Evolutionary conservation across 2,888 invertebrate species (phyloP).

Genomic region (Pediacus dermestoides): DNA sequence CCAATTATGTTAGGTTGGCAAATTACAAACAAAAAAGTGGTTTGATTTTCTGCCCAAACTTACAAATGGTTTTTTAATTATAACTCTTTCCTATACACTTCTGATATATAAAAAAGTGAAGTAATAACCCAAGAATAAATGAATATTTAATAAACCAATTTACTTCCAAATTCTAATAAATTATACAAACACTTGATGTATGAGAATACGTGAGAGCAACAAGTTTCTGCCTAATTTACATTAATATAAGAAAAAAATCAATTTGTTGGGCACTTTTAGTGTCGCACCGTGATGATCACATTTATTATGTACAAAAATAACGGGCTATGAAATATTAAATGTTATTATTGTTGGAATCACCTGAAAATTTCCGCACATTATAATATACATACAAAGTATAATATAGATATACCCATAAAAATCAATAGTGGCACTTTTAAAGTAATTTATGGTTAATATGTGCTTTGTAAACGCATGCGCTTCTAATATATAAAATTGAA

Average conservation of each 20-base stretch:
- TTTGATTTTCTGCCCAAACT: no score
- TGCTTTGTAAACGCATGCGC: slow-evolving; percentile 8
- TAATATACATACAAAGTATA: no score
- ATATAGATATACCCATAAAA: slow-evolving; percentile 8
- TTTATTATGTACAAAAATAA: no score
- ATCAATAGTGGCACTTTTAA: slow-evolving; percentile 10
- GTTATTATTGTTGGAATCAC: no score
- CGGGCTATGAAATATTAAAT: no score
- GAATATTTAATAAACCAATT: slow-evolving; percentile 7
- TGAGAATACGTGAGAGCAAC: slow-evolving; percentile 9
- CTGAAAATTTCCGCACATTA: no score
- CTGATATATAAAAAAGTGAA: slow-evolving; percentile 4
- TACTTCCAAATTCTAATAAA: slow-evolving; percentile 9
- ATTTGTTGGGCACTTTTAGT: slow-evolving; percentile 1
- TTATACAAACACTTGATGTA: slow-evolving; percentile 9
- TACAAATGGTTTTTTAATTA: no score
- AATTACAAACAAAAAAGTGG: no score
- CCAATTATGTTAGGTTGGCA: no score
- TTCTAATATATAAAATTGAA: slow-evolving; percentile 10
- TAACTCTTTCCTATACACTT: no score
- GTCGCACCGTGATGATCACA: no score
- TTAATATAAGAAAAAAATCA: slow-evolving; percentile 7
- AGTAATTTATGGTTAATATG: slow-evolving; percentile 11
- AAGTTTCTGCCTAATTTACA: slow-evolving; percentile 9
- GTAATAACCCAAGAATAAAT: slow-evolving; percentile 6